Base-by-base conservation (phyloP, 2,113 vertebrate species). In the Chaetura pelagica region DNA sequence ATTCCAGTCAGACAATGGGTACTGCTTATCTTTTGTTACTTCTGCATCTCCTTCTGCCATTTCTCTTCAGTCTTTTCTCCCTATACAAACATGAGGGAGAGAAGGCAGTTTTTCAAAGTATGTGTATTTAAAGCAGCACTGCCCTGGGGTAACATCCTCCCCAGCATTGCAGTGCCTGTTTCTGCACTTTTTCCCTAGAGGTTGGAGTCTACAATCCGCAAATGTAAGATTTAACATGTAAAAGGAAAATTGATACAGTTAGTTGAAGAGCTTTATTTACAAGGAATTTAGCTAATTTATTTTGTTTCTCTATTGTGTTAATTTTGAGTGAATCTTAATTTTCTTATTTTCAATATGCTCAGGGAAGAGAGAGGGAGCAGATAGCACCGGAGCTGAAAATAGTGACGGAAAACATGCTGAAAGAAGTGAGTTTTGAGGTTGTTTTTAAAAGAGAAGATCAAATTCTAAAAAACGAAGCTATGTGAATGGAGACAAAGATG, bases 381-480 rank as follows among this genome's bases (percentile, higher is more conserved):
- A 95, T 97, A 97, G 96, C 96, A 97, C 90, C 92, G 93, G 96
- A 95, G 95, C 96, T 94, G 96, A 84, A 84, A 96, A 87, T 97
- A 97, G 96, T 96, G 92, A 55, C 62, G 84, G 95, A 91, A 96
- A 96, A 92, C 93, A 78, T 94, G 96, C 96, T 95, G 92, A 61
- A 97, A 96, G 96, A 97, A 96, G 96, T 97, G 96, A 97, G 96
- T 97, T 94, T 95, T 93, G 89, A 97, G 95, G 95, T 82, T 87
- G 72, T 80, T 71, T 44, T 73, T 93, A 77, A 96, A 86, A 87
- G 87, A 95, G 81, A 84, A 92, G 83, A 80, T 80, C 69, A 81
- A 51, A 58, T 74, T 38, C 71, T 63, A 76, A 80, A 84, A 84
- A 88, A 81, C 68, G 22, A 82, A 91, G 88, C 66, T 84, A 30